phyloP scores from a whole-genome alignment of 2,888 invertebrate genomes.

The Conchocele bisecta region DNA sequence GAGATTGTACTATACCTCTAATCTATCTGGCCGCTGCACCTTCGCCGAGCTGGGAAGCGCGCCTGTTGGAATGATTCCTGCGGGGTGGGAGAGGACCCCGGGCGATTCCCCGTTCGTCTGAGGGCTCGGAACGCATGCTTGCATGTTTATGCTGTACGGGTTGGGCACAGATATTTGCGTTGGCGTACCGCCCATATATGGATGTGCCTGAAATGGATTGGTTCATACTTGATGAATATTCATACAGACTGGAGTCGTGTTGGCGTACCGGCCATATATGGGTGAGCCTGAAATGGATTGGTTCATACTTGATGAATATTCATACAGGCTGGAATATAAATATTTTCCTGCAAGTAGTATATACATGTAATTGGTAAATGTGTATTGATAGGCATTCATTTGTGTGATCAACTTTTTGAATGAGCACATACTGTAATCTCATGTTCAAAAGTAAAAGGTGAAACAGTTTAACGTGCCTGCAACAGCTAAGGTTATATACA shows the following conservation, averaged over 20 bases:
- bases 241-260: no score
- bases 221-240: no score
- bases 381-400: no score
- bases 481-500: no score
- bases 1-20: conserved; percentile 89
- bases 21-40: conserved; percentile 95
- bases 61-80: conserved; percentile 68
- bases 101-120: conserved; percentile 60
- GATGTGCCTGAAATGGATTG: conserved; percentile 67
- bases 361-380: no score
- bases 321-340: no score
- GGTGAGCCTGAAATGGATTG: conserved; percentile 68
- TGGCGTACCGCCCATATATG: conserved; percentile 68
- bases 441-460: no score
- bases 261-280: conserved; percentile 68
- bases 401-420: no score
- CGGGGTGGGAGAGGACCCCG: conserved; percentile 61
- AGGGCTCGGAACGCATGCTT: conserved; percentile 59
- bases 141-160: conserved; percentile 65
- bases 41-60: conserved; percentile 84
- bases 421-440: no score
- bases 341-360: no score
- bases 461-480: no score
- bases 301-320: no score
- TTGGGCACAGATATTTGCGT: conserved; percentile 66